Base-by-base conservation (phyloP, 2,888 invertebrate species). In the Geophilus truncorum region DNA sequence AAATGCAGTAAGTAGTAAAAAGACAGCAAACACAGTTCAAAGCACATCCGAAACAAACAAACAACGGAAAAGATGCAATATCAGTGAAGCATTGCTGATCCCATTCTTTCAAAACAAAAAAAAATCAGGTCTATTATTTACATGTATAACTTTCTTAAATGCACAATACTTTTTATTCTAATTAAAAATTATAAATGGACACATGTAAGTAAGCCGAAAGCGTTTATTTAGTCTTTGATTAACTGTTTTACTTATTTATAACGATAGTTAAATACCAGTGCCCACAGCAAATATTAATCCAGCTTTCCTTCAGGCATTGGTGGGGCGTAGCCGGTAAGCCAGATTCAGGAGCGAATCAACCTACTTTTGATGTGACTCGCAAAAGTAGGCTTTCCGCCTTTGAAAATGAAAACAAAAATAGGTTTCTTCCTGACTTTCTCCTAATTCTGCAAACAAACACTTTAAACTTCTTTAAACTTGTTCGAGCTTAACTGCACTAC, bases 321-420 rank as follows among this genome's bases (percentile, higher is more conserved):
- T 70, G 70, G 45, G 70, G 70, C 28, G 70, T 70, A 70, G 70
- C 70, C 70, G 70, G 70, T 70, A 70, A 70, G 70, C 70, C 28
- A 70, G 70, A 70, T 70, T 70, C 70, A 70, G 70, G 70, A 70
- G 70, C 70, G 70, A 70, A 70, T 70, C 70, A 70, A 70, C 70
- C 70, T 70, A 70, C 70, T 70, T 70, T 70, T 70, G 70, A 70
- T 70, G 70, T 70, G 70, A 28, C 62, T 62, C 70, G 70, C 10
- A 28, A 70, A 70, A 70, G 70, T 70, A 70, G 70, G 70, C 70
- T 70, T 70, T 70, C 70, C 70, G 70, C 70, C 23, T 70, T 70
- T 70, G 25, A 70, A 70, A 28, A 28, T 15, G 70, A 70, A 70
- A 70, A 70, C 28, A 70, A 70, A 70, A 70, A 70, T 70, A 70